Conservation (phyloP, 30 jellyfish, hydroid and myxozoan species). For the Chrysaora quinquecirrha region DNA sequence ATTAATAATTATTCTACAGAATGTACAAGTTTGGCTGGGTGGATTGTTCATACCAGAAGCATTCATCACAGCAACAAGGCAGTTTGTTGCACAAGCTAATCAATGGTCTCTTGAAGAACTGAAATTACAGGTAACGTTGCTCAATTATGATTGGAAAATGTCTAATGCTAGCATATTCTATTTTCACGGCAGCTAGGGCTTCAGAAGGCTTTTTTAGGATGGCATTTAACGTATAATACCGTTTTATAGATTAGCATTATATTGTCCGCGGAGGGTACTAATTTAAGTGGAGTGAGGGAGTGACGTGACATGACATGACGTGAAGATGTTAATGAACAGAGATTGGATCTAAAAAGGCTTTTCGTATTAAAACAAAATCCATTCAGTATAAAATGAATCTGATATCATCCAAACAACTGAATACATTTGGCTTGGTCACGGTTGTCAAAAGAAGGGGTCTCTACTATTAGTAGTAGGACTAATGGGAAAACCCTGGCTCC, state of each 20-base stretch:
- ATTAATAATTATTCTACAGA: constrained; percentile 37
- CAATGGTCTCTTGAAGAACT: constrained; percentile 99
- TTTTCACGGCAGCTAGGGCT: no score
- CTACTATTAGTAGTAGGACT: no score
- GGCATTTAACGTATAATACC: neutral
- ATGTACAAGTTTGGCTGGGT: constrained; percentile 97
- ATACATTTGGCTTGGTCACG: no score
- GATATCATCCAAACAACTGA: no score
- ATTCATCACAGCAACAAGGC: constrained; percentile 97
- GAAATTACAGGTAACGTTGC: constrained; percentile 48
- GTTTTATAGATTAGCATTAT: neutral
- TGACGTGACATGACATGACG: no score
- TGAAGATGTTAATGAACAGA: no score
- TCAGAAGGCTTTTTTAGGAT: neutral
- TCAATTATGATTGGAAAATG: neutral
- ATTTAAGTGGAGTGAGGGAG: neutral
- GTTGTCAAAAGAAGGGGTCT: no score
- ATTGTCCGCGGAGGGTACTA: neutral
- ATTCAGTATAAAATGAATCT: no score
- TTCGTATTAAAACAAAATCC: no score
- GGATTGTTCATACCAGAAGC: constrained; percentile 99
- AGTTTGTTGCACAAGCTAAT: constrained; percentile 97
- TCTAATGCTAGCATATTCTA: neutral
- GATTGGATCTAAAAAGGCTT: no score
- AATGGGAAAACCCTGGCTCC: no score